These are phyloP conservation scores for Leguminivora glycinivorella DNA, from an alignment of 1,140 invertebrate genomes.

Conservation along the genomic window DNA sequence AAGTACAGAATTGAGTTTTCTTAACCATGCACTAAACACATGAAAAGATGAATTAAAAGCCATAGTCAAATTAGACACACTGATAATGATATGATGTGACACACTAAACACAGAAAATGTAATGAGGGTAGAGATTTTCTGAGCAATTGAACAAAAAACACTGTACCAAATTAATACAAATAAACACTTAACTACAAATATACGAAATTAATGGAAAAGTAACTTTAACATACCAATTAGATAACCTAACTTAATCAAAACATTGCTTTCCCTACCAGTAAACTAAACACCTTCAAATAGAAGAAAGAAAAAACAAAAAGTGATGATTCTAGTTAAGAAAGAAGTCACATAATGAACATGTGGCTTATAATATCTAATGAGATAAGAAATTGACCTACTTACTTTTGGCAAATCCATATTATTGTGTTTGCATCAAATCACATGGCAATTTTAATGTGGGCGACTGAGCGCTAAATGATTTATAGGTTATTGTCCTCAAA, in stretches of 20 bases:
- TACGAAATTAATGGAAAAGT: not conserved
- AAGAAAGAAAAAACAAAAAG: not conserved
- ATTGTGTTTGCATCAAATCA: conserved; percentile 27
- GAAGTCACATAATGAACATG: conserved; percentile 10
- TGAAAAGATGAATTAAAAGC: conserved; percentile 14
- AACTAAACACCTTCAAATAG: not conserved
- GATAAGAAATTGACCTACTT: conserved; percentile 48
- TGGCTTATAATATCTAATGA: conserved; percentile 28
- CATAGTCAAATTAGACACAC: conserved; percentile 9
- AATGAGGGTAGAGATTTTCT: not conserved
- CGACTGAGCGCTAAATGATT: conserved; percentile 33
- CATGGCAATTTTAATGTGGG: conserved; percentile 30
- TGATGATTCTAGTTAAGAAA: not conserved
- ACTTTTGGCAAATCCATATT: conserved; percentile 40
- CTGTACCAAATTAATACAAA: not conserved
- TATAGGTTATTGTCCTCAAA: conserved; percentile 45
- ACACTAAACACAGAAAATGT: not conserved
- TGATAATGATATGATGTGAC: conserved; percentile 1
- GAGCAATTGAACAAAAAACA: not conserved
- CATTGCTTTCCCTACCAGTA: not conserved
- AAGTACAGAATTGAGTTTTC: not conserved
- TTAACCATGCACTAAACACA: conserved; percentile 10
- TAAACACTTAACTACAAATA: not conserved
- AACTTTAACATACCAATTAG: not conserved
- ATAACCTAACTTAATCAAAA: not conserved